Conservation (phyloP, 2,797 vertebrate genomes). For the Tapera naevia region DNA sequence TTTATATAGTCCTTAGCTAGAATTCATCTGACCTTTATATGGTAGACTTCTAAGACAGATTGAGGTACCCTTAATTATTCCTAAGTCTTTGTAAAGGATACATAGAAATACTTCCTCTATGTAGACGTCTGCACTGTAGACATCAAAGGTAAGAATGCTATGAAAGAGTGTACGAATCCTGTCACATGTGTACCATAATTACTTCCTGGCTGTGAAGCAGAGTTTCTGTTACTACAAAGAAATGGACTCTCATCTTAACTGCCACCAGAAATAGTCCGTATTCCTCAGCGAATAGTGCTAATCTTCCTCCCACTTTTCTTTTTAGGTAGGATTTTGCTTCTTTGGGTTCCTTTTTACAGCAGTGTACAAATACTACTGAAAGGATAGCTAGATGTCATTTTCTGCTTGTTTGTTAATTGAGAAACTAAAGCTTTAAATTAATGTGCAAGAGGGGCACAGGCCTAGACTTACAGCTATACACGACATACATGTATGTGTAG, state of each 20-base stretch:
- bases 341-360: neutral
- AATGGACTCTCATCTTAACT: neutral
- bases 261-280: neutral
- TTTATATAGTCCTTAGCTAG: neutral
- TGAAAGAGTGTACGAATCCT: neutral
- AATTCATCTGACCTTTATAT: neutral
- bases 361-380: neutral
- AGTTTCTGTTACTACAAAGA: neutral
- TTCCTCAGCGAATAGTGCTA: neutral
- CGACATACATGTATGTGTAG: neutral
- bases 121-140: neutral
- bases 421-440: neutral
- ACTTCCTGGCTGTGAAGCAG: neutral
- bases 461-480: neutral
- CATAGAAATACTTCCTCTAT: neutral
- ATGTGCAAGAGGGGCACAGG: neutral
- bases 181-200: neutral
- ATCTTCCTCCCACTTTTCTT: neutral
- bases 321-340: neutral
- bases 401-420: neutral
- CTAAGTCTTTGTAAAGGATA: neutral
- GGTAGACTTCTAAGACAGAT: neutral
- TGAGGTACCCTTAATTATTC: neutral
- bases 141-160: neutral
- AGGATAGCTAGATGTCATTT: neutral